phyloP scores from a whole-genome alignment of 2,113 vertebrate species.

The Engraulis encrasicolus region DNA sequence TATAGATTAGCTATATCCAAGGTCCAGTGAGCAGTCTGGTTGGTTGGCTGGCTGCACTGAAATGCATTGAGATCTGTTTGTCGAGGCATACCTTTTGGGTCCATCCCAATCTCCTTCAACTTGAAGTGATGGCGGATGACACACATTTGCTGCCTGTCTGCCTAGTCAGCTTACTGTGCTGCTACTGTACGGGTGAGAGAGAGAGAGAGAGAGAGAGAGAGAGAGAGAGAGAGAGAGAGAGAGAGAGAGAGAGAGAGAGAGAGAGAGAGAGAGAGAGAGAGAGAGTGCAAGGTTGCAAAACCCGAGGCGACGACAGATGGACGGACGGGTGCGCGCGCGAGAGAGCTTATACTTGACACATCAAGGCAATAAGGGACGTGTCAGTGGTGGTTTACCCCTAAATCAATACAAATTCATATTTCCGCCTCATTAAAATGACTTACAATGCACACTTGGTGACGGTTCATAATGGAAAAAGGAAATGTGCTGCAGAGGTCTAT shows the following conservation, averaged over 20 bases:
- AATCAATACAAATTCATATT: slow-evolving; percentile 27
- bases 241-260: too few species aligned
- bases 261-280: too few species aligned
- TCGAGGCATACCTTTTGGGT: slow-evolving; percentile 14
- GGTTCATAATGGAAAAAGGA: not conserved
- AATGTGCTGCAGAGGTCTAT: not conserved
- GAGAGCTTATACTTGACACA: slow-evolving; percentile 51
- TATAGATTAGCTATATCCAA: slow-evolving; percentile 23
- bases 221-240: too few species aligned
- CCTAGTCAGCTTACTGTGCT: slow-evolving; percentile 53
- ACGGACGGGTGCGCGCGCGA: too few species aligned
- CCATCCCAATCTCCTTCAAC: slow-evolving; percentile 28
- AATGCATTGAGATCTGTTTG: slow-evolving; percentile 11
- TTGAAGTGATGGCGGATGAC: slow-evolving; percentile 58
- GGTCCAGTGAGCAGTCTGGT: not conserved
- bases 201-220: too few species aligned
- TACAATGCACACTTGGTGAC: not conserved
- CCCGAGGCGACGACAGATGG: slow-evolving; percentile 42
- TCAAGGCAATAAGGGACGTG: slow-evolving; percentile 52
- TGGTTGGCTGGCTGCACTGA: not conserved
- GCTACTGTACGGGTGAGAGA: too few species aligned
- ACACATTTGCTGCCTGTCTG: slow-evolving; percentile 54
- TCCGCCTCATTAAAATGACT: slow-evolving; percentile 8
- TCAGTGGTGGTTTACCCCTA: slow-evolving; percentile 57
- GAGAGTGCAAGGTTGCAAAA: slow-evolving; percentile 55